Conservation (phyloP, 2,797 vertebrate species). For the Aldrovandia affinis region DNA sequence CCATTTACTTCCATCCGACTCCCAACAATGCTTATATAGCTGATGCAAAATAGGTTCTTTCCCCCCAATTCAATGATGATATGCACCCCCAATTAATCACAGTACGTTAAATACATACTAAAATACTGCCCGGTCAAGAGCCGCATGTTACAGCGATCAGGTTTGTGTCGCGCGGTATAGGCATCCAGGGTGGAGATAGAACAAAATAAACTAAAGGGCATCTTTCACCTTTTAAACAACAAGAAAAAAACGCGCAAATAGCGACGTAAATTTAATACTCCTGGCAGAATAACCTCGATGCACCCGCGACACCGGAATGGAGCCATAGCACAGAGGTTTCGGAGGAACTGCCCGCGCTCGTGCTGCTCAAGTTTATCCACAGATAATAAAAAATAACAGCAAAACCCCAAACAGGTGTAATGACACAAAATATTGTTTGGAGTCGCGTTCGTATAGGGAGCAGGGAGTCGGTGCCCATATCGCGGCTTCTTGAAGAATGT, state of each 20-base stretch:
- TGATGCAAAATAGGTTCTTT: constrained; percentile 52
- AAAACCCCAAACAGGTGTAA: constrained; percentile 72
- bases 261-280: constrained; percentile 49
- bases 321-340: constrained; percentile 66
- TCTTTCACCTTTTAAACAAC: background rate
- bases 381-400: constrained; percentile 48
- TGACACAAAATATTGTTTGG: constrained; percentile 78
- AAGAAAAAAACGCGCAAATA: background rate
- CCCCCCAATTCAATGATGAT: constrained; percentile 10
- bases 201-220: background rate
- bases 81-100: background rate
- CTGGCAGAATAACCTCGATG: constrained; percentile 65
- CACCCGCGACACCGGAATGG: constrained; percentile 70
- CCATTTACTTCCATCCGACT: constrained; percentile 56
- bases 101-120: background rate
- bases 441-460: constrained; percentile 59
- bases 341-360: constrained; percentile 65
- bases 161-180: background rate
- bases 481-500: constrained; percentile 68
- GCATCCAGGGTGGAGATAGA: background rate
- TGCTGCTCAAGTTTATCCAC: constrained; percentile 68
- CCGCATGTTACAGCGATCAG: background rate
- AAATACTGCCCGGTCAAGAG: background rate
- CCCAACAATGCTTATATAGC: constrained; percentile 64
- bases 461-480: constrained; percentile 58